Evolutionary conservation across 2,888 invertebrate genomes (phyloP), one percentile per base, ranked within the genome.

Genomic region (Stenolophus ochropezus): DNA sequence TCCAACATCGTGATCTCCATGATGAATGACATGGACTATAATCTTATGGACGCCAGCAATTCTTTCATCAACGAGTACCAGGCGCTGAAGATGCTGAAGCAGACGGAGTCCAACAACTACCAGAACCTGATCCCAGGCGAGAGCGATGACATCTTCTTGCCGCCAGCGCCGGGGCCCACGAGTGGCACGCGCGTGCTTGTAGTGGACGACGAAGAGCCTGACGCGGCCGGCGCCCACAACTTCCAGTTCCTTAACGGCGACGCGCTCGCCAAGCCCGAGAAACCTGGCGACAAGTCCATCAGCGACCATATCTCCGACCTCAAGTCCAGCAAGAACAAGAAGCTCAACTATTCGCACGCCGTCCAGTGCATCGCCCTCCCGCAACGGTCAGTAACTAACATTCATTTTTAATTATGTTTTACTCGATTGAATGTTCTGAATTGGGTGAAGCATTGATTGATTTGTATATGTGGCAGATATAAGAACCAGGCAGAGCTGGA

Each of bases 321-420:
- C 80, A 88, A 88, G 84, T 89, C 88, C 81, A 87, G 86, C 51
- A 84, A 83, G 65, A 87, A 86, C 81, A 89, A 87, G 77, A 88
- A 87, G 84, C 83, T 90, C 49, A 89, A 89, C 84, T 89, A 89
- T 82, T 88, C 89, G 0, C 86, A 88, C 58, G 92, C 93, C 0
- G 90, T 93, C 23, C 93, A 93, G 86, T 93, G 93, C 85, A 87
- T 93, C 21, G 88, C 89, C 85, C 88, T 93, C 83, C 93, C 93
- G 11, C 84, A 90, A 3, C 89, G 89, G 33, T 42, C 1, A 8
- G 33, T 33, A 0, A 8, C n/a, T n/a, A 1, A 33, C 33, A 33
- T 33, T 33, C 8, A 0, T 33, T 1, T 5, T 8, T 2, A 42
- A 42, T 3, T 3, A 42, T 8, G 0, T 27, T n/a, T 33, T 5